A percentile compares a stretch with the other conserved stretches of the same genome.
phyloP scores from a whole-genome alignment of 2,113 vertebrate species.

The Prunella himalayana region DNA sequence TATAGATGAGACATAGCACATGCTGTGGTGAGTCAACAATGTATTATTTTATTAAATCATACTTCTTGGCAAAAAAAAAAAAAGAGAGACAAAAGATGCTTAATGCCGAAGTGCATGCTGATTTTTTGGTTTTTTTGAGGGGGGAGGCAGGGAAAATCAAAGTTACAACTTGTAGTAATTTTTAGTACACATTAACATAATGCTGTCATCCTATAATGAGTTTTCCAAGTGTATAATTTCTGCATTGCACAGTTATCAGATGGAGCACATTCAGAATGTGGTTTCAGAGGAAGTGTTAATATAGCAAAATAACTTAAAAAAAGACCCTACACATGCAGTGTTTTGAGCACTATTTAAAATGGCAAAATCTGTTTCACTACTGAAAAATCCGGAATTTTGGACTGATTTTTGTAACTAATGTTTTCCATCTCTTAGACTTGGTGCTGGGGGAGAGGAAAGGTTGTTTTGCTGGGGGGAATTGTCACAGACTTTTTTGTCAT shows the following conservation, averaged over 20 bases:
- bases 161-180: neutral
- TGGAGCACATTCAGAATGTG: neutral
- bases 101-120: neutral
- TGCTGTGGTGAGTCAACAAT: slow-evolving; percentile 65
- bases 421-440: neutral
- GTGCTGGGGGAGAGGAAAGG: neutral
- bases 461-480: neutral
- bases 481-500: neutral
- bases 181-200: neutral
- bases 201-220: neutral
- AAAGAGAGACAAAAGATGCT: neutral
- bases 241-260: neutral
- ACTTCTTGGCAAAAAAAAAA: neutral
- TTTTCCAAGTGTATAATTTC: neutral
- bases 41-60: neutral
- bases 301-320: neutral
- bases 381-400: neutral
- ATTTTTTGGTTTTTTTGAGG: accelerated
- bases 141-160: neutral
- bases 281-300: neutral
- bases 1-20: slow-evolving; percentile 62
- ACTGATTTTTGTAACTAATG: neutral
- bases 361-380: neutral
- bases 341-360: neutral
- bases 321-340: neutral